Base-by-base conservation (phyloP, 1,140 invertebrate species). In the Teleopsis dalmanni region DNA sequence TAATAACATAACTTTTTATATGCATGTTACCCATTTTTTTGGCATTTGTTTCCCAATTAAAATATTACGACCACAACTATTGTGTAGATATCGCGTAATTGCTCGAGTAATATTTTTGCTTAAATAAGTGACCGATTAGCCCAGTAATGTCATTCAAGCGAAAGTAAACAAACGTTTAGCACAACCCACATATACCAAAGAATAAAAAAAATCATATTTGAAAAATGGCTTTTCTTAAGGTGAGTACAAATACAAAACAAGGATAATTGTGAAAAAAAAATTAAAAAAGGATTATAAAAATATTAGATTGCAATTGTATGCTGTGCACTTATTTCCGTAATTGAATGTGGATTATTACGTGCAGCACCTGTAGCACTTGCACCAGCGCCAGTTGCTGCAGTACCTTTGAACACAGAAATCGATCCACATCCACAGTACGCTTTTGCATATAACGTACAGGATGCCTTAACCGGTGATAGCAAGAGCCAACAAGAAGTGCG, bases 401-500 rank as follows among this genome's bases (percentile, higher is more conserved):
- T 52, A 16, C 59, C 53, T 29, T 25, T 67, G 2, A 64, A 67
- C 51, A 76, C 76, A 18, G 53, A 50, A 29, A 50, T 53, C 49
- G 76, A 81, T 57, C 73, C 78, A 4, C 59, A 75, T 57, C 78
- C 78, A 1, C 76, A 80, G 51, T 81, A 81, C 59, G 72, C 74
- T 51, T 81, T 78, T 41, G 74, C 77, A 42, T 81, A 81, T 52
- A 75, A 75, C 48, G 77, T 82, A 3, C 73, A 78, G 31, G 80
- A 81, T 61, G 73, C 75, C 18, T 65, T 77, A 49, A 82, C 76
- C 54, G 78, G 81, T 6, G 79, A 81, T 56, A 78, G 73, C 72
- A 81, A 81, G 67, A 78, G 72, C 52, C 78, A 79, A 58, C 70
- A 73, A 48, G 79, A 81, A 60, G 75, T 76, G 53, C 74, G 79